Base-by-base conservation (phyloP, 1,140 invertebrate genomes). In the Drosophila kanapiae region DNA sequence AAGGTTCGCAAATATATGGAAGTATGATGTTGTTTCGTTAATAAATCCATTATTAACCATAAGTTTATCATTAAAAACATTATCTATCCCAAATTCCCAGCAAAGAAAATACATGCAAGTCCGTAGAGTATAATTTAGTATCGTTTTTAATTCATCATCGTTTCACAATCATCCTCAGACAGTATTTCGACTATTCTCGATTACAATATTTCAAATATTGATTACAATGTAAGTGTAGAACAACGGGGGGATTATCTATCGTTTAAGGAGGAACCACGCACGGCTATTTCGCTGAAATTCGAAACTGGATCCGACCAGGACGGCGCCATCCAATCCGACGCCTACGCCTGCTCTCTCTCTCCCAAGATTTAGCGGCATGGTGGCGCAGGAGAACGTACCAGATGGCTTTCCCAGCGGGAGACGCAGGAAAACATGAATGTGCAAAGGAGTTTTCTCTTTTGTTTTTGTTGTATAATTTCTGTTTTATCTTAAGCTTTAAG, bases 121-220 rank as follows among this genome's bases (percentile, higher is more conserved):
- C 29, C 54, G n/a, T 58, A 75, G 48, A 75, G 64, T 88, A 80
- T 87, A 88, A 80, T 87, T 84, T 88, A 81, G 70, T 90, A 90
- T 90, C 85, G 85, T 90, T 79, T 84, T 85, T 86, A 86, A 85
- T 90, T 88, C 82, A 76, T 78, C 80, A 87, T 87, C 85, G 75
- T 86, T 88, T 90, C 78, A 88, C 84, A 88, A 90, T 90, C 85
- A 88, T 88, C 82, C 86, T 79, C 63, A 90, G 75, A 84, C 84
- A 77, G 48, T 70, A 77, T 84, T 86, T 88, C 80, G 84, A 81
- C 80, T 81, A 81, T 79, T 84, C 69, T 78, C 70, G 85, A 85
- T 90, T 90, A 90, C 85, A 90, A 91, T 90, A 90, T 90, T 78
- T 84, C 53, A 81, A 85, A 88, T 88, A 85, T 88, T 88, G 84